Evolutionary conservation across 2,113 vertebrate genomes (phyloP), one percentile per base, ranked within the genome.

Genomic region (Stigmatopora argus): DNA sequence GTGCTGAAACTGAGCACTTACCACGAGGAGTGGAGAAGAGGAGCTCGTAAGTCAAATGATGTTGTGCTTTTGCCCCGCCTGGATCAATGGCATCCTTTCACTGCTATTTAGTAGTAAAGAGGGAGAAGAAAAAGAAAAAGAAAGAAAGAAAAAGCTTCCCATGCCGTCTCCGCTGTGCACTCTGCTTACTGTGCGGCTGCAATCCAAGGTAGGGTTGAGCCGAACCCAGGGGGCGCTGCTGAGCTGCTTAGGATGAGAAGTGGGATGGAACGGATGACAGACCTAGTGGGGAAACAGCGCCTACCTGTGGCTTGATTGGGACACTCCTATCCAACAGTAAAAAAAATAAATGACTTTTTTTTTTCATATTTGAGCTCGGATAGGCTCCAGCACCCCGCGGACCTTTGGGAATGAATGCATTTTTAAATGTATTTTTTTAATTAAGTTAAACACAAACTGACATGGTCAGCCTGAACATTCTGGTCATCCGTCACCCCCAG

Each of bases 61-160:
- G 44, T 61, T 75, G 77, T 68, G 81, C 26, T 73, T 72, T 66
- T 82, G 84, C 67, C 57, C 71, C 61, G 46, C 74, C 70, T 82
- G 81, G 77, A 62, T 65, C 71, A 87, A 85, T 78, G 82, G 82
- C 90, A 91, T 91, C 79, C 83, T 90, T 89, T 77, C 69, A 74
- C 57, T 79, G 75, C 52, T 17, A 59, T 81, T 74, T 65, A 66
- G 78, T 38, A 74, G 21, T 11, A 38, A 71, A 73, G n/a, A 63
- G 6, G 18, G 6, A 8, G 10, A 11, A 1, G 6, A 21, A 21
- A 52, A 55, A 14, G 3, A 34, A 71, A 73, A 21, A 63, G 1
- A 7, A 2, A 8, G 10, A 11, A 1, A 13, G 11, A 21, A 53
- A 56, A 15, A 14, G 23, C 53, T 56, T 46, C 38, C 65, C 4